These are phyloP conservation scores for Carcharodon carcharias DNA, from an alignment of 2,797 vertebrate species.

Conservation along the genomic window DNA sequence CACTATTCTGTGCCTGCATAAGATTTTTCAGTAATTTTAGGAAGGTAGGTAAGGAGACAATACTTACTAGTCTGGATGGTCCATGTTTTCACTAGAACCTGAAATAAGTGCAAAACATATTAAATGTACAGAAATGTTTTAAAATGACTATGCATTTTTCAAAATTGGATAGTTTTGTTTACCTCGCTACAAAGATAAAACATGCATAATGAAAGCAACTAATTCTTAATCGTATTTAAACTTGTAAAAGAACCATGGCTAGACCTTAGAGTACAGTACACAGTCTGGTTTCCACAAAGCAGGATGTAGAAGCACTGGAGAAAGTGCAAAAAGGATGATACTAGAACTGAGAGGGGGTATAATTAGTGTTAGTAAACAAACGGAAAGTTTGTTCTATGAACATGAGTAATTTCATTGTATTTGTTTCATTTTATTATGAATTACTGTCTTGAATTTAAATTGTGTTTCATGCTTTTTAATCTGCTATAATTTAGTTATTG, in stretches of 20 bases:
- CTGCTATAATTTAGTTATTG: background rate
- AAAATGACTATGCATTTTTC: background rate
- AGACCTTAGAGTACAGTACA: background rate
- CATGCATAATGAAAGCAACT: background rate
- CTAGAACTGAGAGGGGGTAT: no score
- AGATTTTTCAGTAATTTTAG: background rate
- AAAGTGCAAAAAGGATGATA: no score
- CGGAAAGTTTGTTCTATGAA: background rate
- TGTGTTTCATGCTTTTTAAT: background rate
- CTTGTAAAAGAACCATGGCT: background rate
- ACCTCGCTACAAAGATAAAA: background rate
- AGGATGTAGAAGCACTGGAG: no score
- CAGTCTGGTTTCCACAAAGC: no score
- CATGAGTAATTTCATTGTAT: background rate
- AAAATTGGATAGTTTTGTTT: background rate
- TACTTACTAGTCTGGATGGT: slow-evolving; percentile 31
- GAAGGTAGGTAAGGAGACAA: background rate
- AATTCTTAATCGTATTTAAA: background rate
- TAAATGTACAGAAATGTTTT: background rate
- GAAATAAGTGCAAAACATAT: background rate
- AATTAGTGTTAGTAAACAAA: background rate
- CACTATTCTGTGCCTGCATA: background rate
- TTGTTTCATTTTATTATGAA: background rate
- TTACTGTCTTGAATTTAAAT: background rate
- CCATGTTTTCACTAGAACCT: slow-evolving; percentile 32